Base-by-base conservation (phyloP, 2,113 vertebrate genomes). In the Elephas maximus region DNA sequence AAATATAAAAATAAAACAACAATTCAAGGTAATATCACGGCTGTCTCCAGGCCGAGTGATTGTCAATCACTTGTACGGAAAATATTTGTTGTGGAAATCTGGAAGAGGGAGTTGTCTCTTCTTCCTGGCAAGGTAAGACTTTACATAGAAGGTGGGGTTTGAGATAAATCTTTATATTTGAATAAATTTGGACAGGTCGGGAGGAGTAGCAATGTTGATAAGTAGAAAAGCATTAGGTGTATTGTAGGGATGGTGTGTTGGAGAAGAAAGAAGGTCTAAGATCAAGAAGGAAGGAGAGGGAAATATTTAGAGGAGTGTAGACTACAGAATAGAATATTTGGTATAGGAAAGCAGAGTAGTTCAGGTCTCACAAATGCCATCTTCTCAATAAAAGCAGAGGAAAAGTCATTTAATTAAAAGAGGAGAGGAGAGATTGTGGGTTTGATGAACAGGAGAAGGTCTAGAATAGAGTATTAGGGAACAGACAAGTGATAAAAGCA, bases 351-450 rank as follows among this genome's bases (percentile, higher is more conserved):
- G 78, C 63, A 91, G 3, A 71, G 14, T 65, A 73, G 0, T 88
- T 79, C 82, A 65, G 84, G 6, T 71, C 21, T 82, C 88, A 82
- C 17, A 85, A 67, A 18, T 67, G 9, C 9, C 45, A 63, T 65
- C n/a, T 86, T 95, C 9, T 88, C 63, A 57, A 23, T 30, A 81
- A 84, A 93, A 85, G 15, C 28, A 88, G 44, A 41, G 73, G 57
- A 84, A 92, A 92, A 82, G 30, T 21, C 5, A 92, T 74, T 90
- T 91, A 77, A 80, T 84, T 65, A 60, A 85, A 91, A 12, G 4
- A 88, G 8, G 20, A 74, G 23, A 96, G 26, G 14, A 24, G 44
- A 62, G 21, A 45, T 17, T 60, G 65, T 95, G 30, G n/a, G 20
- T 33, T 73, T 67, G 60, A 81, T 45, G 51, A 57, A 74, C 12